Conservation (phyloP, 2,113 vertebrate species). For the Gopherus evgoodei region DNA sequence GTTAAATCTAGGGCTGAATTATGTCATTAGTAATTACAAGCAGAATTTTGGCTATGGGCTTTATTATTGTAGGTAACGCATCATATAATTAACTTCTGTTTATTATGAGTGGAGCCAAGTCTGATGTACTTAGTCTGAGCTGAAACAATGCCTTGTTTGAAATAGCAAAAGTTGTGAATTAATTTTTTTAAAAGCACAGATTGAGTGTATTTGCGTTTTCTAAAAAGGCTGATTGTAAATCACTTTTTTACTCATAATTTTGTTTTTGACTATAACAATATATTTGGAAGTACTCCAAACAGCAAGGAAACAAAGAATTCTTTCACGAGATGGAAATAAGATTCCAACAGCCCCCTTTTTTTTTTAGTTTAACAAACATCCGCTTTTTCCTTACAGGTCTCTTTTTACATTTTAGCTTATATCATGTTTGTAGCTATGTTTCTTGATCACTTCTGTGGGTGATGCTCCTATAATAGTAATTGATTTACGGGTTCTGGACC, state of each 20-base stretch:
- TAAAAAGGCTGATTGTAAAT: not conserved
- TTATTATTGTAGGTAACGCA: not conserved
- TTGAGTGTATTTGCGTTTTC: not conserved
- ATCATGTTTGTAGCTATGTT: not conserved
- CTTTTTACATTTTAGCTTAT: not conserved
- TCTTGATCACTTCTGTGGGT: not conserved
- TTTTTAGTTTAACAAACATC: too few relatives aligned
- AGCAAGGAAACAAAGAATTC: not conserved
- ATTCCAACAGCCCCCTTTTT: too few relatives aligned
- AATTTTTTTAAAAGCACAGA: rapidly evolving
- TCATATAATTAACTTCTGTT: not conserved
- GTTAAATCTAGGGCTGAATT: not conserved
- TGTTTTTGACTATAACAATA: not conserved
- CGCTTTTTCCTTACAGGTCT: not conserved
- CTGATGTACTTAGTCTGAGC: not conserved
- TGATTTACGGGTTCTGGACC: not conserved
- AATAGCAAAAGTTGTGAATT: not conserved
- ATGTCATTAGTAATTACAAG: not conserved
- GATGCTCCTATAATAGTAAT: not conserved
- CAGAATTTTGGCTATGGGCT: not conserved
- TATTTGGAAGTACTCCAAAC: not conserved
- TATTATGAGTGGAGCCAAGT: not conserved
- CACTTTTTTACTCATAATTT: not conserved
- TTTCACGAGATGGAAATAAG: not conserved
- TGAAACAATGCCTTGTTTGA: not conserved